Evolutionary conservation across 2,797 vertebrate genomes (phyloP).

Genomic region (Staurois parvus): DNA sequence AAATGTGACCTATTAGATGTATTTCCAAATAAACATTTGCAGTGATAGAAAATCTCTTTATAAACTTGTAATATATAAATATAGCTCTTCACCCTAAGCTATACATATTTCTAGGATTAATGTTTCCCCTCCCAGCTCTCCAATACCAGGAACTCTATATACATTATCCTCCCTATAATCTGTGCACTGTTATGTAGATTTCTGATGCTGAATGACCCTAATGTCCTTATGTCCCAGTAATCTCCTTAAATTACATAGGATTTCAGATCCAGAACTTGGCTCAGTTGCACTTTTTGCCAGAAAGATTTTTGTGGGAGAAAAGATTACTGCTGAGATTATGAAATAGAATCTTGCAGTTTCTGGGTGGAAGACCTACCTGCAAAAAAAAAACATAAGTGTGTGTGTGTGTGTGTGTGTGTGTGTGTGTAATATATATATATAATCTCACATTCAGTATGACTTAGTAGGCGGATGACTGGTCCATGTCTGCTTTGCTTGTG

Average conservation of each 20-base stretch:
- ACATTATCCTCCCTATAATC: conserved; percentile 41
- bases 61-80: background rate
- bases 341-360: conserved; percentile 11
- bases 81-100: background rate
- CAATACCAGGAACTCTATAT: conserved; percentile 32
- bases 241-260: conserved; percentile 46
- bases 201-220: conserved; percentile 24
- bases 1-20: background rate
- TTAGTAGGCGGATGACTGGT: too few relatives aligned
- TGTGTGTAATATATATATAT: too few relatives aligned
- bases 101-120: conserved; percentile 34
- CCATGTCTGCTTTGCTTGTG: too few relatives aligned
- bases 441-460: too few relatives aligned
- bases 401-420: too few relatives aligned
- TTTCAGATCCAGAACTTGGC: conserved; percentile 39
- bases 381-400: too few relatives aligned
- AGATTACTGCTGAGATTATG: conserved; percentile 26
- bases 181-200: conserved; percentile 33
- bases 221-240: conserved; percentile 46
- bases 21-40: background rate
- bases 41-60: background rate
- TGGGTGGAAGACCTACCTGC: background rate
- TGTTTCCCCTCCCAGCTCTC: conserved; percentile 6
- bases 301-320: conserved; percentile 3
- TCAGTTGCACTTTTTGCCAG: conserved; percentile 17